These are phyloP conservation scores for Mionectes macconnelli DNA, from an alignment of 2,113 vertebrate species.

Conservation along the genomic window DNA sequence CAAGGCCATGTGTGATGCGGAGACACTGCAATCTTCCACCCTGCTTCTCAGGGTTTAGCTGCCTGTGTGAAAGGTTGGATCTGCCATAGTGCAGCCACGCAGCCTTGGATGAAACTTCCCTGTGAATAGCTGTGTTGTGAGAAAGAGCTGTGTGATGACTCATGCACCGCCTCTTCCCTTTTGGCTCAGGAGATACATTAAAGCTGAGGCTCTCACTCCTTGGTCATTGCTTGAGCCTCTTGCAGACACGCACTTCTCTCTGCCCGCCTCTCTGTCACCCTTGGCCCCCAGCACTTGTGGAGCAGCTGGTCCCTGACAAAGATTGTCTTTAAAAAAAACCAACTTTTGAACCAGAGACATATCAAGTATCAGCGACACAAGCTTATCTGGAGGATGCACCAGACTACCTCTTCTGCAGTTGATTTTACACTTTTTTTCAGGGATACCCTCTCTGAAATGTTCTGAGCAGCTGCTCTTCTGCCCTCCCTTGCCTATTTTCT, in stretches of 20 bases:
- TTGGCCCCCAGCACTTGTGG: neutral
- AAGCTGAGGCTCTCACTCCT: neutral
- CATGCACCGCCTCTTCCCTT: neutral
- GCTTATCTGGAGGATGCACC: neutral
- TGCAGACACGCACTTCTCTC: accelerated
- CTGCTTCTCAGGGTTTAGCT: neutral
- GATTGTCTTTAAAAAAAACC: neutral
- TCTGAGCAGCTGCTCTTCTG: neutral
- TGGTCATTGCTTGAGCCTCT: neutral
- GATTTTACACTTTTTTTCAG: neutral
- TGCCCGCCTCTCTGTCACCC: neutral
- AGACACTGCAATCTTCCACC: neutral
- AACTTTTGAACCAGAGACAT: neutral
- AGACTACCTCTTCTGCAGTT: neutral
- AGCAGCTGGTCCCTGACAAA: neutral
- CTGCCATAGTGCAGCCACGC: neutral
- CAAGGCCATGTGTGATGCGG: neutral
- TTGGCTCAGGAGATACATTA: neutral
- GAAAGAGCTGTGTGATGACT: neutral
- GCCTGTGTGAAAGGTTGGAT: neutral
- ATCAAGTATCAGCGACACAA: neutral
- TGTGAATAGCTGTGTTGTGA: neutral
- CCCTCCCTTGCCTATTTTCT: neutral
- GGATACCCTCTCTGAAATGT: neutral
- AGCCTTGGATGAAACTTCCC: neutral